A percentile compares a stretch with the other conserved stretches of the same genome.
Conservation (phyloP, 2,888 invertebrate genomes). For the Glyphotaelius pellucidus region DNA sequence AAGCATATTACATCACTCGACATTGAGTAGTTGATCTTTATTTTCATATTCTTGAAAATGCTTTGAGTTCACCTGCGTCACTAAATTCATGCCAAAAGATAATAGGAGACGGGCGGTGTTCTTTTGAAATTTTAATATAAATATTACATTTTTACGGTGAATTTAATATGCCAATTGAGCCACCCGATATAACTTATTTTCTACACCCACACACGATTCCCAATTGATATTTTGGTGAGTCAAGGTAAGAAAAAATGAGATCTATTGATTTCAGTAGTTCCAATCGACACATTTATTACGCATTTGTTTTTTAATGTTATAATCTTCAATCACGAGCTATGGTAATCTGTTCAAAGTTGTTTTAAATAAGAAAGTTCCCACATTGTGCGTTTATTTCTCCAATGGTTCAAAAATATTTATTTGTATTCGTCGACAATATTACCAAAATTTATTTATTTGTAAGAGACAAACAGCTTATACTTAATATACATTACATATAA, state of each 20-base stretch:
- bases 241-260: background rate
- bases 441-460: too few relatives aligned
- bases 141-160: constrained; percentile 12
- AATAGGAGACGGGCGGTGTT: constrained; percentile 25
- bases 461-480: too few relatives aligned
- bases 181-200: background rate
- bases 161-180: background rate
- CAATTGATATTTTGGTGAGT: background rate
- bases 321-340: too few relatives aligned
- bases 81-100: constrained; percentile 22
- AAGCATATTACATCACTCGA: background rate
- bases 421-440: too few relatives aligned
- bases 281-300: background rate
- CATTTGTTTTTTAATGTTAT: too few relatives aligned
- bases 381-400: too few relatives aligned
- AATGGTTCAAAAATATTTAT: too few relatives aligned
- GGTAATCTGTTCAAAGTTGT: too few relatives aligned
- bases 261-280: background rate
- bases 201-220: background rate
- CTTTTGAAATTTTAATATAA: constrained; percentile 30
- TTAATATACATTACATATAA: too few relatives aligned
- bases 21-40: constrained; percentile 3
- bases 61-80: constrained; percentile 18
- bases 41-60: constrained; percentile 2
- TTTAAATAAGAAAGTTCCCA: too few relatives aligned